Evolutionary conservation across 92 coral and sea anemone genomes (phyloP).

Genomic region (Meandrina meandrites): DNA sequence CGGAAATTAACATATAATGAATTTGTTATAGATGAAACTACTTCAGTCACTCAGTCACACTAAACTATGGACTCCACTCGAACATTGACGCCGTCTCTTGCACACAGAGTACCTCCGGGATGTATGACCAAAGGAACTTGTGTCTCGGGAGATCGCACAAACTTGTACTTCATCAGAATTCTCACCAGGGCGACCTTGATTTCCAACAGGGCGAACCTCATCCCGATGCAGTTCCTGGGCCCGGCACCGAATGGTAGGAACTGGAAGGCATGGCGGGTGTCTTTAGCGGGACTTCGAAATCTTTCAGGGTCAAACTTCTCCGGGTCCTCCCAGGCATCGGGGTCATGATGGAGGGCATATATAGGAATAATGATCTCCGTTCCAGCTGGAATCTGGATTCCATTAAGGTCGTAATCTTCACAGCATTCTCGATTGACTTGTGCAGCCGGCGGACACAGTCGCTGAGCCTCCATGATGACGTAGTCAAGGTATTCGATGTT

Average conservation of each 20-base stretch:
- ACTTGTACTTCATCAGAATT: conserved; percentile 52
- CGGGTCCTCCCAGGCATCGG: conserved; percentile 65
- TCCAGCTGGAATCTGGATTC: conserved; percentile 60
- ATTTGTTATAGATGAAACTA: no score
- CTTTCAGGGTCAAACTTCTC: conserved; percentile 75
- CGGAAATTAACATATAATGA: no score
- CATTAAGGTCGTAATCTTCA: conserved; percentile 49
- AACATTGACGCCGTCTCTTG: conserved; percentile 48
- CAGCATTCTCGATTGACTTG: conserved; percentile 49
- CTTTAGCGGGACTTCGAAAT: conserved; percentile 63
- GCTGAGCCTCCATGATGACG: conserved; percentile 64
- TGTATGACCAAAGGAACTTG: conserved; percentile 54
- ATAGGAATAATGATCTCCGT: conserved; percentile 46
- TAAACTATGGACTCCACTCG: conserved; percentile 24
- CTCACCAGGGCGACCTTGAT: conserved; percentile 61
- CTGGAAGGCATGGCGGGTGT: conserved; percentile 60
- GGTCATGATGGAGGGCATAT: conserved; percentile 55
- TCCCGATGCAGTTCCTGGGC: conserved; percentile 63
- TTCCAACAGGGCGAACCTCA: conserved; percentile 61
- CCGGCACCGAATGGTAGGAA: conserved; percentile 65
- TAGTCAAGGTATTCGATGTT: conserved; percentile 72
- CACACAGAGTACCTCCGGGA: conserved; percentile 41
- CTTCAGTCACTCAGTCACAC: not conserved
- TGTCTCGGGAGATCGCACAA: conserved; percentile 71
- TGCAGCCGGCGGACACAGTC: conserved; percentile 53